Evolutionary conservation across 2,797 vertebrate genomes (phyloP), one percentile per base, ranked within the genome.

Genomic region (Hypotaenidia okinawae): DNA sequence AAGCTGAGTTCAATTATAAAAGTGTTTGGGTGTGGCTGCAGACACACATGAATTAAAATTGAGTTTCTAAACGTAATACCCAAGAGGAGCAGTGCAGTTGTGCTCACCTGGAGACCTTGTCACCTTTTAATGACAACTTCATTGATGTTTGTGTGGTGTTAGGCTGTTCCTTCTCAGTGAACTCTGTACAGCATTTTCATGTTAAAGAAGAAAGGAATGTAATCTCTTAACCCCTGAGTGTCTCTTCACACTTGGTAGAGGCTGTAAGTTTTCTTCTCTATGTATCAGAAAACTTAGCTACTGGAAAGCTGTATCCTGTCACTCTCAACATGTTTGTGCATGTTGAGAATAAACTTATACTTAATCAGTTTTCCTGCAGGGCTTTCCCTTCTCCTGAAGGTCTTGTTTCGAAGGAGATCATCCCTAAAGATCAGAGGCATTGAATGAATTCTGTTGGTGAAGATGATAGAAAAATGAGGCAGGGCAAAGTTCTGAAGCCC

Each of bases 361-460:
- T 94, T 87, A 63, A 74, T 59, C 85, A 74, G 49, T 94, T 85
- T 90, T 88, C n/a, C 49, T 93, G 35, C 35, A 72, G 62, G 45
- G 35, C 64, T 84, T 88, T 94, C 35, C 72, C 51, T 83, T 87
- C n/a, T 88, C 47, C 58, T 80, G 63, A 55, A 93, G 59, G 68
- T 77, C 11, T 81, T 68, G 43, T 64, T 85, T 81, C 57, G 13
- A 84, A 89, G 62, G 37, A 75, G 32, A 25, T 84, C 13, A 3
- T 92, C 37, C 30, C 32, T 79, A 59, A 87, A 41, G 28, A n/a
- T 93, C 72, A 24, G 8, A 45, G 51, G 12, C 3, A 0, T 81
- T 89, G 55, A 84, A 43, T 79, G 92, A 43, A 68, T 89, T 89
- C 55, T 55, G 3, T 55, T 74, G 24, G 30, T 84, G 70, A 82